Conservation (phyloP, 2,797 vertebrate species). For the Enteromius mattozi region DNA sequence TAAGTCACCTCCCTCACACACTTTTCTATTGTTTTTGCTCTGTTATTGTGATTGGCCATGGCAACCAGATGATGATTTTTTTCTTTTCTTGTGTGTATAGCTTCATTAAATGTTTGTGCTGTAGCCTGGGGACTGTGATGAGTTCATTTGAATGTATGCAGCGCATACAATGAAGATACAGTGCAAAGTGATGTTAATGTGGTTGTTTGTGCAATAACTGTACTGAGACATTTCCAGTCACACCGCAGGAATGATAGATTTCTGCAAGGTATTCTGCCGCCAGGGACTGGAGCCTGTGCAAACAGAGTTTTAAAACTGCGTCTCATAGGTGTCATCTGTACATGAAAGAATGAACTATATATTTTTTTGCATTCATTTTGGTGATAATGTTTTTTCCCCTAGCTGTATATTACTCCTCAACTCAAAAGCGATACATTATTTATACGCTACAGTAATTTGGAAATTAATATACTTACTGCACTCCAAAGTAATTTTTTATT, state of each 20-base stretch:
- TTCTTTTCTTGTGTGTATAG: neutral
- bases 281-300: neutral
- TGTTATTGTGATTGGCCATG: constrained; percentile 17
- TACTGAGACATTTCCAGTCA: neutral
- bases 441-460: neutral
- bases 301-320: neutral
- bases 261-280: neutral
- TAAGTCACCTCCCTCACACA: neutral
- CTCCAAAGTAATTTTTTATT: neutral
- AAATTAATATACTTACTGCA: neutral
- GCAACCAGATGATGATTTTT: neutral
- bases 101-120: neutral
- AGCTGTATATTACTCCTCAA: neutral
- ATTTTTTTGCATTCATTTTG: neutral
- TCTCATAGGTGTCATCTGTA: neutral
- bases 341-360: neutral
- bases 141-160: neutral
- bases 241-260: neutral
- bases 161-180: neutral
- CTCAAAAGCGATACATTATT: neutral
- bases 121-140: neutral
- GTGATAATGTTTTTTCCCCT: neutral
- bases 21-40: constrained; percentile 19
- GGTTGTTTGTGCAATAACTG: constrained; percentile 7
- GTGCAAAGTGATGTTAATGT: neutral